A percentile compares a stretch with the other conserved stretches of the same genome.
These are phyloP conservation scores for Chaetura pelagica DNA, from an alignment of 2,113 vertebrate species.

Conservation along the genomic window DNA sequence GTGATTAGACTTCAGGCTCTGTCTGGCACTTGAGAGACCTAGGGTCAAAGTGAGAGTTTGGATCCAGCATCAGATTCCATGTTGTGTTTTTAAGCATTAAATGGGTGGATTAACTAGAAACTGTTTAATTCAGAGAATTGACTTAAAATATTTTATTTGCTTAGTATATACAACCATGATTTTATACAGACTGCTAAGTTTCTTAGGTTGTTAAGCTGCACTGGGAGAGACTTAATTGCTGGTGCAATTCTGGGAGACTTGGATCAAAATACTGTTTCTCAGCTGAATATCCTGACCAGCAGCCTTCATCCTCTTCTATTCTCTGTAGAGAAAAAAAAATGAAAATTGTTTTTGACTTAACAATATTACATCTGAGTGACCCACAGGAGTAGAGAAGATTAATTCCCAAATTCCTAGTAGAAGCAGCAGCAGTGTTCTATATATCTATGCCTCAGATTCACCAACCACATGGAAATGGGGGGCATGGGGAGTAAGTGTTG, in stretches of 20 bases:
- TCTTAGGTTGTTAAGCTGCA: not conserved
- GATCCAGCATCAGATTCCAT: not conserved
- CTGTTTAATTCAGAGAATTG: not conserved
- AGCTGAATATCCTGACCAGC: not conserved
- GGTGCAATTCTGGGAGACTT: not conserved
- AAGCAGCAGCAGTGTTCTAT: accelerated
- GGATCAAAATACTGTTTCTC: not conserved
- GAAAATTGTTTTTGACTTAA: not conserved
- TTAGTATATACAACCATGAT: not conserved
- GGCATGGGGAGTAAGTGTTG: not conserved
- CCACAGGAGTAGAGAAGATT: not conserved
- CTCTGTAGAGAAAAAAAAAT: not conserved
- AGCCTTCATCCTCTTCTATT: not conserved
- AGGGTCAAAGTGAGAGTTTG: not conserved
- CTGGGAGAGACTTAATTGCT: not conserved
- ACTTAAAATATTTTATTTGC: not conserved
- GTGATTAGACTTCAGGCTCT: not conserved
- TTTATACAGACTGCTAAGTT: not conserved
- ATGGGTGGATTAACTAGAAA: not conserved
- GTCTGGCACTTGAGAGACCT: not conserved
- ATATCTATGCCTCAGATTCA: accelerated
- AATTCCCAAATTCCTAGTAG: not conserved
- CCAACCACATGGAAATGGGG: not conserved
- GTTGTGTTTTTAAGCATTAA: not conserved
- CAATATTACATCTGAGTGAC: not conserved